Conservation (phyloP, 2,888 invertebrate genomes). For the Teinopalpus imperialis region DNA sequence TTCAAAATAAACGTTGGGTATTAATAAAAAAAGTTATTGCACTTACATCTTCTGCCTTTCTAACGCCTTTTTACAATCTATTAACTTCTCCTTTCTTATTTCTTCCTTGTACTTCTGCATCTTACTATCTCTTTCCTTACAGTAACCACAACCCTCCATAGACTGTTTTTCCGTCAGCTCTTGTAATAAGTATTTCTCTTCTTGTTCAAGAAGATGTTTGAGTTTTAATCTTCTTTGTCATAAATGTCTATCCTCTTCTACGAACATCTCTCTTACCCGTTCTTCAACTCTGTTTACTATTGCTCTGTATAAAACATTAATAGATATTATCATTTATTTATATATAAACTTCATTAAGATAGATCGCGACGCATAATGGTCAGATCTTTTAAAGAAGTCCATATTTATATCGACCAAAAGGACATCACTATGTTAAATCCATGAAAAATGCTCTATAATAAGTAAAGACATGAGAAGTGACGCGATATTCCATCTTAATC, state of each 20-base stretch:
- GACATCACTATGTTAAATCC: no score
- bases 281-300: slow-evolving; percentile 62
- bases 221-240: slow-evolving; percentile 65
- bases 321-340: no score
- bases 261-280: slow-evolving; percentile 54
- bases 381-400: no score
- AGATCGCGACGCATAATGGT: no score
- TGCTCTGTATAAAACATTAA: slow-evolving; percentile 41
- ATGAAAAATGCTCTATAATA: no score
- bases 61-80: slow-evolving; percentile 62
- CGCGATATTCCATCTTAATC: no score
- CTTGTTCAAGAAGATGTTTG: slow-evolving; percentile 48
- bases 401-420: no score
- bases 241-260: slow-evolving; percentile 57
- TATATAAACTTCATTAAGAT: no score
- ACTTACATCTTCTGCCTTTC: slow-evolving; percentile 71
- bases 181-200: slow-evolving; percentile 49
- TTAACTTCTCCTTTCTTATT: slow-evolving; percentile 58
- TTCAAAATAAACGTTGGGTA: no score
- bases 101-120: slow-evolving; percentile 48
- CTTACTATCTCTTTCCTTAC: slow-evolving; percentile 50
- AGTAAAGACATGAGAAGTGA: no score
- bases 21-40: neutral
- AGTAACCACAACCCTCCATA: slow-evolving; percentile 54
- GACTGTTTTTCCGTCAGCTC: slow-evolving; percentile 51